A percentile compares a stretch with the other conserved stretches of the same genome.
These are phyloP conservation scores for Odontophorus gujanensis DNA, from an alignment of 2,113 vertebrate genomes.

Conservation along the genomic window DNA sequence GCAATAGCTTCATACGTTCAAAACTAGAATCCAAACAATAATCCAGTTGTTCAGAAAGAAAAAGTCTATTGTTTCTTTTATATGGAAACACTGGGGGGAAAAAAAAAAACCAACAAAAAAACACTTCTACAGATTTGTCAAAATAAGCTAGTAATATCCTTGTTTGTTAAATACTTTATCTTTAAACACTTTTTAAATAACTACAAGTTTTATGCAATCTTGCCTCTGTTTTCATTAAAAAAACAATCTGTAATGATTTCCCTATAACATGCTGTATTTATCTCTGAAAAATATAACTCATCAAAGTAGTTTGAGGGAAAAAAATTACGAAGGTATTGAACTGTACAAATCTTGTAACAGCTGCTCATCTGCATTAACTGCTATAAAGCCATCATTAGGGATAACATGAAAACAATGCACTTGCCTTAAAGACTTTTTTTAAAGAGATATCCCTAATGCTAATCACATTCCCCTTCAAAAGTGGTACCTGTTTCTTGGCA, in stretches of 20 bases:
- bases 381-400: not conserved
- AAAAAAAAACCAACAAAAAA: not conserved
- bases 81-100: not conserved
- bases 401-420: not conserved
- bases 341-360: not conserved
- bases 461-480: not conserved
- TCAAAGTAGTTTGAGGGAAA: not conserved
- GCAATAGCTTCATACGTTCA: not conserved
- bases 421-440: not conserved
- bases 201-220: not conserved
- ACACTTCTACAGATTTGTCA: accelerated
- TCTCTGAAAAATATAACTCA: not conserved
- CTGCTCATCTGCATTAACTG: not conserved
- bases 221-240: not conserved
- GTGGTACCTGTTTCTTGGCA: not conserved
- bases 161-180: not conserved
- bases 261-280: not conserved
- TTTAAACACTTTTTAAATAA: not conserved
- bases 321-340: not conserved
- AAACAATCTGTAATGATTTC: not conserved
- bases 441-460: not conserved
- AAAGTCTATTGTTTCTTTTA: not conserved
- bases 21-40: not conserved
- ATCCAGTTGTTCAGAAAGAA: not conserved
- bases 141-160: not conserved